Conservation (phyloP, 2,113 vertebrate genomes). For the Malurus elegans region DNA sequence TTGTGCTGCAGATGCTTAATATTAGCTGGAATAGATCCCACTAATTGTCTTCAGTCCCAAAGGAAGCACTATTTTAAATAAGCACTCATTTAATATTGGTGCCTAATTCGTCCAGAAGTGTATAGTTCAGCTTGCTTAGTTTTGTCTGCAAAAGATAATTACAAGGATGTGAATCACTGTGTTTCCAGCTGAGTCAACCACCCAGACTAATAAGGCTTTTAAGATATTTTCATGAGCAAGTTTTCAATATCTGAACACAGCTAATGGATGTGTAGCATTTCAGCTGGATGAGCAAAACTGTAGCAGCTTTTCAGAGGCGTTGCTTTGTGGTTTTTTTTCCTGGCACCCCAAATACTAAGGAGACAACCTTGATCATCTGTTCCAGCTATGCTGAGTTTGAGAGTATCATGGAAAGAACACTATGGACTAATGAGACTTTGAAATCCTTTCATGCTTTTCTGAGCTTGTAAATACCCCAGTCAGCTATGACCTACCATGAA, state of each 20-base stretch:
- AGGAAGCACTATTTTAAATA: not conserved
- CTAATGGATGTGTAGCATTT: not conserved
- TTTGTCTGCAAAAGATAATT: not conserved
- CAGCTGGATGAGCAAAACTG: not conserved
- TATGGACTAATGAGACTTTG: not conserved
- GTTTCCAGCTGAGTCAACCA: not conserved
- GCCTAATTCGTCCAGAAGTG: not conserved
- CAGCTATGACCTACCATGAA: not conserved
- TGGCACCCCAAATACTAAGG: fast-evolving
- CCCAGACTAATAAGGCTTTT: not conserved
- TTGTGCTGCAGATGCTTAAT: not conserved
- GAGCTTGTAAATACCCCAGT: not conserved
- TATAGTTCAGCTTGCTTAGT: not conserved
- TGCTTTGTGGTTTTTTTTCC: not conserved
- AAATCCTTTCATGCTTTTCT: not conserved
- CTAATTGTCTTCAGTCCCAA: not conserved
- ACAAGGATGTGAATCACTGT: not conserved
- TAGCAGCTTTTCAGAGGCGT: not conserved
- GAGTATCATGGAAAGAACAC: not conserved
- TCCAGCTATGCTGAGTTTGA: not conserved
- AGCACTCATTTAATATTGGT: not conserved
- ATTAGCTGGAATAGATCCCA: not conserved
- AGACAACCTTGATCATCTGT: not conserved
- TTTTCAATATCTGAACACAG: not conserved
- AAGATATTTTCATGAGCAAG: not conserved